Conservation (phyloP, 2,113 vertebrate species). For the Leiothrix lutea region DNA sequence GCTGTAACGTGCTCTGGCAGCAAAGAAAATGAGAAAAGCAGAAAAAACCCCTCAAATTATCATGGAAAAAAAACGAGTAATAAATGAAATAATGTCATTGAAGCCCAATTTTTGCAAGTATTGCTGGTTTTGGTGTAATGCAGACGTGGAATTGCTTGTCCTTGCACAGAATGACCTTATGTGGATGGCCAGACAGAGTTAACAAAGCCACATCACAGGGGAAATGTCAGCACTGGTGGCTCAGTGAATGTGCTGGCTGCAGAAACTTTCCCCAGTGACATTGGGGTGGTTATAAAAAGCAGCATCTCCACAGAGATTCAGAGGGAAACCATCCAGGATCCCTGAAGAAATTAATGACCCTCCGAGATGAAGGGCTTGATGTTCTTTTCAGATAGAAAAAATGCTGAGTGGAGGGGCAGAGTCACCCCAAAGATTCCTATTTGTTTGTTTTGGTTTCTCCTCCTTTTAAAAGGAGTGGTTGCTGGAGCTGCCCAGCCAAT, state of each 20-base stretch:
- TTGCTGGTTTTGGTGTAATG: neutral
- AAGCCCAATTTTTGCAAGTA: neutral
- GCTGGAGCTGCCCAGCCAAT: neutral
- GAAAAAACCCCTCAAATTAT: neutral
- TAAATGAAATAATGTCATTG: neutral
- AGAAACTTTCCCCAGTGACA: slow-evolving; percentile 37
- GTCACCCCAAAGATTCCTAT: neutral
- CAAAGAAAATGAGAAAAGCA: neutral
- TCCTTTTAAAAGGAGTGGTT: neutral
- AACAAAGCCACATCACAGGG: slow-evolving; percentile 20
- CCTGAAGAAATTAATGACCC: slow-evolving; percentile 5
- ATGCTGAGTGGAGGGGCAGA: neutral
- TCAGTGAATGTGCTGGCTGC: slow-evolving; percentile 25
- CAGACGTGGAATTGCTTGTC: neutral
- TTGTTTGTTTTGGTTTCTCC: neutral
- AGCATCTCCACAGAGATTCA: neutral
- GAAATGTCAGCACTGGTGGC: slow-evolving; percentile 31
- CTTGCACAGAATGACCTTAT: slow-evolving; percentile 8
- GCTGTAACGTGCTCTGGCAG: neutral
- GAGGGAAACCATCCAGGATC: slow-evolving; percentile 49
- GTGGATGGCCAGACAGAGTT: slow-evolving; percentile 21
- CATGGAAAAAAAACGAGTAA: neutral
- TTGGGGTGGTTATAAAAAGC: slow-evolving; percentile 45
- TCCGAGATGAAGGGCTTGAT: neutral
- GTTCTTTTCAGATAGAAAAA: neutral